These are phyloP conservation scores for Catharus fuscescens DNA, from an alignment of 2,113 vertebrate species.

Conservation along the genomic window DNA sequence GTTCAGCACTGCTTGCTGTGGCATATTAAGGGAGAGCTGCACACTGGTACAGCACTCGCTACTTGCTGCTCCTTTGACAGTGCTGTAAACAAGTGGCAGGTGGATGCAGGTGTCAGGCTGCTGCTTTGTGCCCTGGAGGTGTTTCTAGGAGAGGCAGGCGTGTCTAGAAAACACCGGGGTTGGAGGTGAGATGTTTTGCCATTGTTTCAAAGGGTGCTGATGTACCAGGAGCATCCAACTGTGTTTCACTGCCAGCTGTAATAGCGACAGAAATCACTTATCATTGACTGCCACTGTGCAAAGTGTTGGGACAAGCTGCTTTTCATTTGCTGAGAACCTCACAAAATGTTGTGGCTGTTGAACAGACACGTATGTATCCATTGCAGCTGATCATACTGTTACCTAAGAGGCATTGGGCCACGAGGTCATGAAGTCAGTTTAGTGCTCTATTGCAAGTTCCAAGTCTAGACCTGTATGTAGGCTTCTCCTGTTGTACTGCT, in stretches of 20 bases:
- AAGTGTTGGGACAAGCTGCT: background rate
- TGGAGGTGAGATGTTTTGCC: background rate
- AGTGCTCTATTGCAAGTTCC: background rate
- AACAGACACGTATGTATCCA: background rate
- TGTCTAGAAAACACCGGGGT: background rate
- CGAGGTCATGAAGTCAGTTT: accelerated
- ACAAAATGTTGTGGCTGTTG: background rate
- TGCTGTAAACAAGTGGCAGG: slow-evolving; percentile 8
- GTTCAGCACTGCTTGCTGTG: background rate
- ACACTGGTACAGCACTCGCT: background rate
- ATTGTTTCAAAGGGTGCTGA: background rate
- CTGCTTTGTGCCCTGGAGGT: slow-evolving; percentile 16
- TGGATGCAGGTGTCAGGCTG: background rate
- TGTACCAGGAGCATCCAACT: background rate
- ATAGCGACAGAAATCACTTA: background rate
- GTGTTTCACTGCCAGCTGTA: background rate
- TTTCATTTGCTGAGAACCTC: background rate
- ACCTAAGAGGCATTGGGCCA: background rate
- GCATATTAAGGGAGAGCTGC: background rate
- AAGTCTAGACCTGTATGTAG: background rate
- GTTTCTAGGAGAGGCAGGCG: background rate
- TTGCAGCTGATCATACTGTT: background rate
- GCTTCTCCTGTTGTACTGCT: background rate
- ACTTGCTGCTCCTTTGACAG: background rate
- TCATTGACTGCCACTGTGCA: background rate